These are phyloP conservation scores for Catharus ustulatus DNA, from an alignment of 2,797 vertebrate genomes.

Conservation along the genomic window DNA sequence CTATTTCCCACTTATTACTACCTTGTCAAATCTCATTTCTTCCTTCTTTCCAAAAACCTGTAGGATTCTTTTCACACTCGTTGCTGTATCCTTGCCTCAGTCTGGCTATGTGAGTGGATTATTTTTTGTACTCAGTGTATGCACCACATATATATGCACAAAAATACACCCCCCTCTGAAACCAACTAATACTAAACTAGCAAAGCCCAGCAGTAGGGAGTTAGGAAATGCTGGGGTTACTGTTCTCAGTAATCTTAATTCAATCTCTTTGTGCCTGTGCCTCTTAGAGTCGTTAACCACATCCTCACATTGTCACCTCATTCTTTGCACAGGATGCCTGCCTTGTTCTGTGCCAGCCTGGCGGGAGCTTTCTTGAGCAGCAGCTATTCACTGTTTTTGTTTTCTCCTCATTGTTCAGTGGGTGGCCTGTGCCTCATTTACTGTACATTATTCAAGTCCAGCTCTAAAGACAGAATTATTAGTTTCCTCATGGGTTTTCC, in stretches of 20 bases:
- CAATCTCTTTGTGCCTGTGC: slow-evolving; percentile 42
- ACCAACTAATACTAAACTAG: background rate
- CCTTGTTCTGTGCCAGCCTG: slow-evolving; percentile 54
- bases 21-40: background rate
- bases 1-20: background rate
- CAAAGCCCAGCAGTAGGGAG: background rate
- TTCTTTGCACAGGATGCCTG: slow-evolving; percentile 65
- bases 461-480: slow-evolving; percentile 64
- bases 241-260: slow-evolving; percentile 50
- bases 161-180: background rate
- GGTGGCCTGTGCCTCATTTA: slow-evolving; percentile 64
- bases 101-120: background rate
- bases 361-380: slow-evolving; percentile 43
- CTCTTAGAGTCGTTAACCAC: slow-evolving; percentile 43
- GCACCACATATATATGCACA: background rate
- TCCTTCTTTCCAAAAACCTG: background rate
- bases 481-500: slow-evolving; percentile 55
- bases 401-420: slow-evolving; percentile 60
- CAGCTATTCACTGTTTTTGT: slow-evolving; percentile 54
- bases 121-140: background rate
- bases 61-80: background rate
- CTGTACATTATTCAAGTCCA: slow-evolving; percentile 55
- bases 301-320: slow-evolving; percentile 63
- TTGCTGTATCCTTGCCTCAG: background rate
- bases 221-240: slow-evolving; percentile 1